phyloP scores from a whole-genome alignment of 1,140 invertebrate genomes.

The Microplitis demolitor region DNA sequence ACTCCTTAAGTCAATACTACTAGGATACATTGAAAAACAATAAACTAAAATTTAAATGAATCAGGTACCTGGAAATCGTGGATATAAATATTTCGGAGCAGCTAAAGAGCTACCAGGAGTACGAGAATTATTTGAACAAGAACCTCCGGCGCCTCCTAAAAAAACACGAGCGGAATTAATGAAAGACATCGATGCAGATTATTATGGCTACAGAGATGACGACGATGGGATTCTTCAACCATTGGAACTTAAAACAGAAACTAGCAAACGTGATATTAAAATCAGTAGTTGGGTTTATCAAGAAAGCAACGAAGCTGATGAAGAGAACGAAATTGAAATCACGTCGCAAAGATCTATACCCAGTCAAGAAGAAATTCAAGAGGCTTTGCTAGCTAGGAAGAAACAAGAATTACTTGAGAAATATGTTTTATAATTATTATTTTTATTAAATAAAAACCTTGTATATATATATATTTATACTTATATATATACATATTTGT shows the following conservation, averaged over 20 bases:
- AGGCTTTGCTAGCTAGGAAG: slow-evolving; percentile 83
- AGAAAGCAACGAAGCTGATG: slow-evolving; percentile 58
- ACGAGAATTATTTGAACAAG: slow-evolving; percentile 95
- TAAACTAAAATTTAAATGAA: slow-evolving; percentile 5
- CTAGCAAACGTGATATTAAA: slow-evolving; percentile 64
- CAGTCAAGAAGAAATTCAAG: slow-evolving; percentile 87
- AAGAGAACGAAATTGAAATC: slow-evolving; percentile 53
- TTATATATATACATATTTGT: too few species aligned
- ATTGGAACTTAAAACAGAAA: slow-evolving; percentile 82
- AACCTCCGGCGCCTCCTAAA: slow-evolving; percentile 83
- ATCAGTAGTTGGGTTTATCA: slow-evolving; percentile 65
- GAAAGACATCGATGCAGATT: slow-evolving; percentile 97
- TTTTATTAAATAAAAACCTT: slow-evolving; percentile 13
- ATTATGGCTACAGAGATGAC: slow-evolving; percentile 98
- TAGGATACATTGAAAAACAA: neutral
- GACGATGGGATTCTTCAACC: slow-evolving; percentile 95
- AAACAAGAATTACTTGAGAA: slow-evolving; percentile 87
- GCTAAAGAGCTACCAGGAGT: slow-evolving; percentile 98
- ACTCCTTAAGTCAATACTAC: too few species aligned
- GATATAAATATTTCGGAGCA: slow-evolving; percentile 99
- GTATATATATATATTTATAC: too few species aligned
- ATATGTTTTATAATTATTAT: slow-evolving; percentile 61
- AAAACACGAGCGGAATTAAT: slow-evolving; percentile 96
- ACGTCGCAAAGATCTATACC: slow-evolving; percentile 87
- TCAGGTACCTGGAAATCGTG: slow-evolving; percentile 88